Percentiles rank a stretch among this genome's conserved stretches.
Conservation (phyloP, 2,113 vertebrate genomes). For the Globicephala melas region DNA sequence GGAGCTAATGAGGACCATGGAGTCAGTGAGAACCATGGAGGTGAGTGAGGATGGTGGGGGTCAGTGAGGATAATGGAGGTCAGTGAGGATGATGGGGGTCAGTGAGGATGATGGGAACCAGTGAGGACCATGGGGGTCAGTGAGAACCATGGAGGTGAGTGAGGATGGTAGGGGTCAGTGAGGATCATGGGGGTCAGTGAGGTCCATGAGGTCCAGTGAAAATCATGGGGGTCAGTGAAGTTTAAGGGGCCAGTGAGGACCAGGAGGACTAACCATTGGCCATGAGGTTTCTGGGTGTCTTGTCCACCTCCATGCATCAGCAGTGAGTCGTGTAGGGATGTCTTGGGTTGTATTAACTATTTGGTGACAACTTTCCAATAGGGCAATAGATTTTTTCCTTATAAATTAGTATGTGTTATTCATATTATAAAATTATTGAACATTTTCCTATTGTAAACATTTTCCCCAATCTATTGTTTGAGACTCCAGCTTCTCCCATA, state of each 20-base stretch:
- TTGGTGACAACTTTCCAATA: background rate
- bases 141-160: background rate
- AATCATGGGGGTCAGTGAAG: background rate
- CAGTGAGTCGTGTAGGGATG: background rate
- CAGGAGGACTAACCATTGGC: background rate
- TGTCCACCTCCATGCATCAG: background rate
- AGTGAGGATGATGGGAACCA: background rate
- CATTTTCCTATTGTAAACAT: background rate
- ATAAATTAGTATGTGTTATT: background rate
- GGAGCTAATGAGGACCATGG: background rate
- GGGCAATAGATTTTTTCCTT: background rate
- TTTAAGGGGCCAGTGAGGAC: background rate
- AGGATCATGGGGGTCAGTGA: background rate
- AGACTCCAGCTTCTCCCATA: background rate
- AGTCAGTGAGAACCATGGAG: background rate
- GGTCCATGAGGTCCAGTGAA: background rate
- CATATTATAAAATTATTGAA: background rate
- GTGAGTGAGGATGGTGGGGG: no score
- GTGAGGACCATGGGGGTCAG: background rate
- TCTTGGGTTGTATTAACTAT: background rate
- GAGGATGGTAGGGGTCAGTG: background rate
- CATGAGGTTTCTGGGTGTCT: background rate
- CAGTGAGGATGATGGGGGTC: background rate
- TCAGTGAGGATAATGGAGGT: no score
- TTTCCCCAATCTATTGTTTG: background rate